A percentile compares a stretch with the other conserved stretches of the same genome.
Evolutionary conservation across 2,797 vertebrate species (phyloP).

Genomic region (Calcarius lapponicus): DNA sequence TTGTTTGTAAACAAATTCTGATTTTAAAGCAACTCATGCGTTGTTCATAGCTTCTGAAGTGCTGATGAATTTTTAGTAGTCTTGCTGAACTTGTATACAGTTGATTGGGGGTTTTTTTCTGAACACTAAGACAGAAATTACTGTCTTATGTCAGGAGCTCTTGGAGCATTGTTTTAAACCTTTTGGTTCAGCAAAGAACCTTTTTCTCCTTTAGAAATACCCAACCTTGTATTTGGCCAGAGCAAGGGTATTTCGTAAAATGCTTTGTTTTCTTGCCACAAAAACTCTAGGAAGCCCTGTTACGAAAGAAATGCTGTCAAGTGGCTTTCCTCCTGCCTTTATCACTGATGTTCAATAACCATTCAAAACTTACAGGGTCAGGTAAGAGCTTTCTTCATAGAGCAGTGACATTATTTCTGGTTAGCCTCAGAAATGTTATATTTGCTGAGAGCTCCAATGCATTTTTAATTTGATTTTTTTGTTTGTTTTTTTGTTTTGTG

Average conservation of each 20-base stretch:
- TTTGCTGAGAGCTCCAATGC: constrained; percentile 47
- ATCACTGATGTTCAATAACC: constrained; percentile 69
- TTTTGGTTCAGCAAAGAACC: constrained; percentile 19
- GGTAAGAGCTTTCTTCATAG: constrained; percentile 70
- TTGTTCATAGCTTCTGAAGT: constrained; percentile 20
- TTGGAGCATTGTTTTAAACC: constrained; percentile 10
- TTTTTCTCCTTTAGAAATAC: constrained; percentile 55
- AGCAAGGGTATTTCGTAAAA: constrained; percentile 70
- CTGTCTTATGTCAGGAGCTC: not conserved
- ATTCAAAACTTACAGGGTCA: constrained; percentile 72
- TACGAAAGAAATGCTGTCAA: constrained; percentile 71
- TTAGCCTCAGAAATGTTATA: constrained; percentile 40
- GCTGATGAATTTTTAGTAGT: not conserved
- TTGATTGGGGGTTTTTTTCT: not conserved
- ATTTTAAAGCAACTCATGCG: constrained; percentile 5
- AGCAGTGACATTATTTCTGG: constrained; percentile 64
- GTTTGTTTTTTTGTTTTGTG: constrained; percentile 16
- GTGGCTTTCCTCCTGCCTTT: constrained; percentile 71
- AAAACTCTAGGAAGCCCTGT: constrained; percentile 71
- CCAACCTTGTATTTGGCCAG: constrained; percentile 46
- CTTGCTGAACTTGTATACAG: not conserved
- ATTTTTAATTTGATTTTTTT: constrained; percentile 35
- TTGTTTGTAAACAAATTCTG: not conserved
- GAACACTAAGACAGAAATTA: not conserved
- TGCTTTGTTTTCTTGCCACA: constrained; percentile 70